Conservation (phyloP, 35 echinoderm and acorn worm genomes). For the Lytechinus variegatus region DNA sequence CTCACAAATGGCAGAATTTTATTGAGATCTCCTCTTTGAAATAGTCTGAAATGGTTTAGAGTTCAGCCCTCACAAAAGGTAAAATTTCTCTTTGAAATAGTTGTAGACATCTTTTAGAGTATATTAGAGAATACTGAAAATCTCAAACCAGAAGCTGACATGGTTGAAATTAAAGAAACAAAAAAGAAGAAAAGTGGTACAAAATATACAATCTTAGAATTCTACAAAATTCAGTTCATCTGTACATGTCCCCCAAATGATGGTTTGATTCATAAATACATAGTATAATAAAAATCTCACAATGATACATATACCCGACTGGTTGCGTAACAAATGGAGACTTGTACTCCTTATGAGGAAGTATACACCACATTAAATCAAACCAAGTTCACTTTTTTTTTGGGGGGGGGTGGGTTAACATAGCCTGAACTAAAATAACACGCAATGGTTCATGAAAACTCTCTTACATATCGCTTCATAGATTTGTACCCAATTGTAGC, state of each 20-base stretch:
- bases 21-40: neutral
- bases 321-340: slow-evolving; percentile 5
- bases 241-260: neutral
- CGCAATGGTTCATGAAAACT: neutral
- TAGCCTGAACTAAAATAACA: neutral
- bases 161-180: neutral
- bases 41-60: neutral
- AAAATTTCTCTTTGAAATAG: neutral
- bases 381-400: neutral
- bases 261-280: neutral
- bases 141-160: neutral
- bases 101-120: neutral
- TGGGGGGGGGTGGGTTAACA: neutral
- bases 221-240: slow-evolving; percentile 4
- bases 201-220: slow-evolving; percentile 14
- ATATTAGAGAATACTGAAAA: neutral
- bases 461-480: neutral
- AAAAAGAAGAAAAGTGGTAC: neutral
- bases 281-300: neutral
- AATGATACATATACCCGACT: neutral
- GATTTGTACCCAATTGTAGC: neutral
- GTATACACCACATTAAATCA: neutral
- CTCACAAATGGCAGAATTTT: neutral
- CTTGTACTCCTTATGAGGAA: neutral
- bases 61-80: too few species aligned